These are phyloP conservation scores for Struthio camelus DNA, from an alignment of 2,113 vertebrate genomes.

Conservation along the genomic window DNA sequence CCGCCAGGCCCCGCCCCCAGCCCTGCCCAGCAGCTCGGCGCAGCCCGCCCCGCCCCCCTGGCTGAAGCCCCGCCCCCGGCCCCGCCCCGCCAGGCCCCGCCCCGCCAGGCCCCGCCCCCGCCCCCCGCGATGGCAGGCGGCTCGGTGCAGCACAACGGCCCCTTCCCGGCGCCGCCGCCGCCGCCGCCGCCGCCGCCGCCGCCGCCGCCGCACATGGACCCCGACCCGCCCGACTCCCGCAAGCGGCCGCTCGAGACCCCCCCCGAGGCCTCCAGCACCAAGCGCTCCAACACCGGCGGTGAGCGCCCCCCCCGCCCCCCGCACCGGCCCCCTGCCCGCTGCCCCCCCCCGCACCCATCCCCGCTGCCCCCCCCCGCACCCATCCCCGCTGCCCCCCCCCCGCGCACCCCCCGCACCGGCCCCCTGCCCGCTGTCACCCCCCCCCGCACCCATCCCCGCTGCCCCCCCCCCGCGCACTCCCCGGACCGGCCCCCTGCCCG, in stretches of 20 bases:
- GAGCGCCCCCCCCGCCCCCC: conserved; percentile 32
- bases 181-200: conserved; percentile 81
- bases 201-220: conserved; percentile 86
- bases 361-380: neutral
- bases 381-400: neutral
- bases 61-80: neutral
- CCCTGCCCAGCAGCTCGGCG: neutral
- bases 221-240: conserved; percentile 85
- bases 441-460: neutral
- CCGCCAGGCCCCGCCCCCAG: neutral
- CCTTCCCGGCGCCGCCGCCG: conserved; percentile 78
- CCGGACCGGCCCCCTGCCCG: neutral
- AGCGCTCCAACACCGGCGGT: conserved; percentile 89
- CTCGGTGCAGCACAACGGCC: conserved; percentile 86
- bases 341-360: neutral
- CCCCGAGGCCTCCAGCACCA: conserved; percentile 88
- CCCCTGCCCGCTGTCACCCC: no score
- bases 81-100: neutral
- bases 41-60: neutral
- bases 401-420: neutral
- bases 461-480: neutral
- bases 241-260: conserved; percentile 89
- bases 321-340: neutral
- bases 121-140: conserved; percentile 77
- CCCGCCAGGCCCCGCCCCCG: neutral